Base-by-base conservation (phyloP, 2,888 invertebrate species). In the Drepana falcataria region DNA sequence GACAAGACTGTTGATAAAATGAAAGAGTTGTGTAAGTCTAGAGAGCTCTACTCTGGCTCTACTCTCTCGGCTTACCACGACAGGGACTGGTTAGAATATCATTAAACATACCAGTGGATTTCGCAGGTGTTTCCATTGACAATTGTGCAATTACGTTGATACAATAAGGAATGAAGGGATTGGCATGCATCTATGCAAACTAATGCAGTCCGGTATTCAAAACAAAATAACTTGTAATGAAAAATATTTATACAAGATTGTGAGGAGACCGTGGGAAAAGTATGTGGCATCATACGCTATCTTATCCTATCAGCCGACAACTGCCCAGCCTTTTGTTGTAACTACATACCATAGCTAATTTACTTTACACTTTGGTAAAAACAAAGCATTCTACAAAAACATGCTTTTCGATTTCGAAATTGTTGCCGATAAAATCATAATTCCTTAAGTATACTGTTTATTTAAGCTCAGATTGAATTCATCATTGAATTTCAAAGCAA, bases 281-380 rank as follows among this genome's bases (percentile, higher is more conserved):
- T 62, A 58, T 57, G 59, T 63, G 54, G 58, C 65, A 59, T 65
- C 63, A 62, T 59, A 55, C 61, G 60, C 56, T 64, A 71, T 73
- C 71, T 73, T 73, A 71, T 73, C 71, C 52, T 48, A 63, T 64
- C 40, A 48, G 49, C 59, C 59, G 65, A 48, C 48, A 41, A 41
- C 35, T 69, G 59, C 49, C 55, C 41, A 55, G 53, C 58, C 60
- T 44, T 49, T 60, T 55, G 66, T 64, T 57, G 55, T 61, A 55
- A 56, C 40, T 44, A 6, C 47, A 59, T 56, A 35, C 40, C 2
- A n/a, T 37, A 35, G 4, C 37, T 5, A 44, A 9, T 49, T 35
- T 35, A 49, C 35, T 6, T 9, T 44, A 9, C 37, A 35, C 35
- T 35, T 35, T 51, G 53, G 21, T 48, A 49, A 47, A 21, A 35